Base-by-base conservation (phyloP, 23 tunicate genomes). In the Diplosoma virens region DNA sequence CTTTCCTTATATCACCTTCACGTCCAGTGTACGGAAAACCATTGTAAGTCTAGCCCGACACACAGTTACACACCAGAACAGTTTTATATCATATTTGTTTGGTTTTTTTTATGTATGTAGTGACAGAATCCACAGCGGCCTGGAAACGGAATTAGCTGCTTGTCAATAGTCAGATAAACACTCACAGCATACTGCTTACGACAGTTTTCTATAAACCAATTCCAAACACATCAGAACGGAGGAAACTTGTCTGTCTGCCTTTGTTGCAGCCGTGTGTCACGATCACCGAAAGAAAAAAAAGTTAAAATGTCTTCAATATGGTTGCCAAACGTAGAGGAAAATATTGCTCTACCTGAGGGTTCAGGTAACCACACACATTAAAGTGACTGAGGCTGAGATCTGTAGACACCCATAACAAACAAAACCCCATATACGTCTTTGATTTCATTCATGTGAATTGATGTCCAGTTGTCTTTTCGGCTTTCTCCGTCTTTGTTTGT, bases 151-250 rank as follows among this genome's bases (percentile, higher is more conserved):
- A 56, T 56, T 56, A 16, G 21, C 64, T 56, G 64, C 20, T 56
- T 21, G 20, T 56, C 22, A 21, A 18, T 56, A 56, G 64, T 56
- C 64, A 56, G 22, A 21, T 21, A 16, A 6, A n/a, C 22, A 23
- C 14, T 14, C 50, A 56, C 64, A 56, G 64, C 64, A n/a, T 56
- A n/a, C 16, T 56, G 64, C 22, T 56, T n/a, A 18, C 25, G 22
- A 56, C 64, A 56, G 64, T 56, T 56, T 56, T 56, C 64, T 11
- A 56, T 56, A 21, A 56, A 56, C 5, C 64, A n/a, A 56, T 56
- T 14, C 20, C 25, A 56, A 56, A 56, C 16, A 23, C 22, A 56
- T 6, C 5, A 23, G 20, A 56, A 56, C 22, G 25, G 64, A 56
- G 64, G 22, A 56, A 56, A 5, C 64, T 56, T 56, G 22, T 56